Evolutionary conservation across 35 echinoderm and acorn worm species (phyloP).

Genomic region (Heliocidaris tuberculata): DNA sequence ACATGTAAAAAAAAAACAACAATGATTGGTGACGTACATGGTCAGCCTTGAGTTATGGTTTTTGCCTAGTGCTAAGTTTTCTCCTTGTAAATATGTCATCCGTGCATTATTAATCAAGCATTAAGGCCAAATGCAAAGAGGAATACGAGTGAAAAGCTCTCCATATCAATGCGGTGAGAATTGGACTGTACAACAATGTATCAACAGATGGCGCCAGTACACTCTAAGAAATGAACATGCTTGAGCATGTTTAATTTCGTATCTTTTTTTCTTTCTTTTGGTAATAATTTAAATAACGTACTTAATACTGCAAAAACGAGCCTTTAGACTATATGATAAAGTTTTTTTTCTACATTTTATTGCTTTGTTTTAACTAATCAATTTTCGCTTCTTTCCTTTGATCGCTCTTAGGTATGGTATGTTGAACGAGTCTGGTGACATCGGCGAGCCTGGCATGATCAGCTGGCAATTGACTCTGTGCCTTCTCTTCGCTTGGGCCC

Average conservation of each 20-base stretch:
- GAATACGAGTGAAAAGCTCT: no score
- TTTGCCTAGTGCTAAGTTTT: no score
- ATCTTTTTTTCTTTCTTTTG: neutral
- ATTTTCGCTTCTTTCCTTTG: neutral
- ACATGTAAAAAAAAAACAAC: no score
- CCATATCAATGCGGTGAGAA: no score
- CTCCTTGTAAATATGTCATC: no score
- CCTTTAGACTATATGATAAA: neutral
- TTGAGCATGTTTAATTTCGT: neutral
- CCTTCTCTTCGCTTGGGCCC: conserved; percentile 86
- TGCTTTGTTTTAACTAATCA: neutral
- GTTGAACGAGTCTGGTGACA: conserved; percentile 60
- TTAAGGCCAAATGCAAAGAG: no score
- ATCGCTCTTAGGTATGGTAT: conserved; percentile 52
- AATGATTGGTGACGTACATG: no score
- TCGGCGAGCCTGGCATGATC: conserved; percentile 67
- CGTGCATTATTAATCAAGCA: no score
- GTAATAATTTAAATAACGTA: neutral
- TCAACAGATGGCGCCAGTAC: neutral
- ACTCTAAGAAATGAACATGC: no score
- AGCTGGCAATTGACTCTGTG: conserved; percentile 94
- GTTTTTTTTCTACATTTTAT: no score
- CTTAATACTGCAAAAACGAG: neutral
- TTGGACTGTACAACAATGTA: neutral
- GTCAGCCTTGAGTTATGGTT: no score